Conservation (phyloP, 2,797 vertebrate species). For the Chromobotia macracanthus region DNA sequence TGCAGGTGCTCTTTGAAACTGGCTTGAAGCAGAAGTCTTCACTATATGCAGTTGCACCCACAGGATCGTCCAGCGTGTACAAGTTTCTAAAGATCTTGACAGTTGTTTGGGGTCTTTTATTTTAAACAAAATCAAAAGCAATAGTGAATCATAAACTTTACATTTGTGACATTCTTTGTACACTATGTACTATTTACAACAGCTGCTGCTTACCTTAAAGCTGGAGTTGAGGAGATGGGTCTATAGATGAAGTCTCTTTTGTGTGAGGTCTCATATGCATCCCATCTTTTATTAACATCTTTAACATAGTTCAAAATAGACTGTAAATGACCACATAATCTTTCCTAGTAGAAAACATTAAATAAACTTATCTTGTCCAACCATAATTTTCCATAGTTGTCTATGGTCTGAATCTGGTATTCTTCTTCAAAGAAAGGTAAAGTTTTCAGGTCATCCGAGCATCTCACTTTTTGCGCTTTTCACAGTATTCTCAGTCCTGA, state of each 20-base stretch:
- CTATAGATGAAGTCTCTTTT: constrained; percentile 73
- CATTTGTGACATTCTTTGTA: neutral
- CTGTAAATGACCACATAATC: neutral
- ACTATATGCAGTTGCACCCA: constrained; percentile 73
- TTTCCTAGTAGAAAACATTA: neutral
- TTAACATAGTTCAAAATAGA: constrained; percentile 25
- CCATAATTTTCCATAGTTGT: constrained; percentile 17
- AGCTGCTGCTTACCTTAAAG: constrained; percentile 64
- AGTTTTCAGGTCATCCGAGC: neutral
- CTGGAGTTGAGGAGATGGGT: constrained; percentile 55
- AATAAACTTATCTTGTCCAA: neutral
- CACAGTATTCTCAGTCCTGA: too few species aligned
- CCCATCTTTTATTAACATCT: constrained; percentile 71
- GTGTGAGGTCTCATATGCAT: constrained; percentile 79
- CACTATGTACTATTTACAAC: neutral
- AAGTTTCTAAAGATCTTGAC: constrained; percentile 67
- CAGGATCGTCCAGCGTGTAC: constrained; percentile 66
- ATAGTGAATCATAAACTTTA: neutral
- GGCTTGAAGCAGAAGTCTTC: constrained; percentile 79
- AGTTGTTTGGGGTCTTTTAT: constrained; percentile 67
- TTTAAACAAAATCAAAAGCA: constrained; percentile 14
- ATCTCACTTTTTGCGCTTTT: neutral
- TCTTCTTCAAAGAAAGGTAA: neutral
- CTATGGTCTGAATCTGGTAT: neutral
- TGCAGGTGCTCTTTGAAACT: constrained; percentile 68